Conservation (phyloP, 2,113 vertebrate species). For the Macroglossus sobrinus region DNA sequence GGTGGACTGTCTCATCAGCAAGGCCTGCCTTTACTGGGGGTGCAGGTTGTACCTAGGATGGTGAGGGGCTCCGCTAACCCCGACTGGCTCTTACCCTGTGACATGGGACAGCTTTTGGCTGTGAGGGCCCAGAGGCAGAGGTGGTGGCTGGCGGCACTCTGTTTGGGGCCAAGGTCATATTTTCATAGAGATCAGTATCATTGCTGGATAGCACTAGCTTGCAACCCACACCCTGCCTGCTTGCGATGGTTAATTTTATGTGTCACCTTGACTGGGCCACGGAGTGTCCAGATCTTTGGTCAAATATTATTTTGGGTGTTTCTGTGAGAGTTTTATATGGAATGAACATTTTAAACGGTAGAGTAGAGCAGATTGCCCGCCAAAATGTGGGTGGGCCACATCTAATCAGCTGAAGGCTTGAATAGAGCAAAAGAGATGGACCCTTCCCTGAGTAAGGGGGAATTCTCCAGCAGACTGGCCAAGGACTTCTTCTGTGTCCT, state of each 20-base stretch:
- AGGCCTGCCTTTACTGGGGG: not conserved
- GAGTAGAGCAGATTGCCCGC: not conserved
- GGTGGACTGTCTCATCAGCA: not conserved
- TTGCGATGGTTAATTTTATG: not conserved
- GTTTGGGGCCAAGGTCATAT: not conserved
- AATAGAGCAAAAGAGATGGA: not conserved
- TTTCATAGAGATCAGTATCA: not conserved
- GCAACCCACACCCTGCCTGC: not conserved
- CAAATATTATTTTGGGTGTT: not conserved
- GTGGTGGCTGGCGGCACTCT: too few relatives aligned
- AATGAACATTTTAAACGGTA: not conserved
- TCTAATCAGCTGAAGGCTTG: not conserved
- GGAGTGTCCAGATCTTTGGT: not conserved
- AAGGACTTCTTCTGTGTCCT: not conserved
- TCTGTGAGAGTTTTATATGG: not conserved
- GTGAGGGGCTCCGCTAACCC: not conserved
- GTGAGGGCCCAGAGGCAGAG: not conserved
- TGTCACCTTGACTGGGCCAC: not conserved
- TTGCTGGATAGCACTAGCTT: not conserved
- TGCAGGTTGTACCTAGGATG: conserved; percentile 50
- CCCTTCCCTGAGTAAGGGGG: not conserved
- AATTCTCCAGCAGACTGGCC: not conserved
- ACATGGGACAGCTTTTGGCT: not conserved
- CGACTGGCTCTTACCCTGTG: not conserved
- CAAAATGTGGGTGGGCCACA: not conserved